Evolutionary conservation across 2,888 invertebrate genomes (phyloP).

Genomic region (Tachystola acroxantha): DNA sequence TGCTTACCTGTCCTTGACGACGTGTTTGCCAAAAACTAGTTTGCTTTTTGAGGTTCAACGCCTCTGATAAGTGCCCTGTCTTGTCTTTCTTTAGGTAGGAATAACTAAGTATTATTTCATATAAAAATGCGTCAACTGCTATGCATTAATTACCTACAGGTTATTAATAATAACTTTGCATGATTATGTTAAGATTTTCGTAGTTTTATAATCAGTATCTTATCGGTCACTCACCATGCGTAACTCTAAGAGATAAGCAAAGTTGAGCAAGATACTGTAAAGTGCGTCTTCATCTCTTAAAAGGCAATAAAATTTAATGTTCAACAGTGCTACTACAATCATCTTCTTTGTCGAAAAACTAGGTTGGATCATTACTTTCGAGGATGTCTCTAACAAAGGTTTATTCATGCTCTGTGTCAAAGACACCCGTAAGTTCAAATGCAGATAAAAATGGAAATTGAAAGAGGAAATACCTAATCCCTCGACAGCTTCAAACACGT

Average conservation of each 20-base stretch:
- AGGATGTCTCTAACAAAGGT: neutral
- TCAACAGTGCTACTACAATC: constrained; percentile 1
- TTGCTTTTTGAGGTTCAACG: constrained; percentile 64
- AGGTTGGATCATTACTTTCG: neutral
- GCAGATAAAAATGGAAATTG: neutral
- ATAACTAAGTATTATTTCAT: neutral
- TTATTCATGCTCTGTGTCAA: too few relatives aligned
- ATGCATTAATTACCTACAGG: too few relatives aligned
- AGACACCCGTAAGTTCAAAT: neutral
- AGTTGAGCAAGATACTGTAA: constrained; percentile 11
- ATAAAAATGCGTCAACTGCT: too few relatives aligned
- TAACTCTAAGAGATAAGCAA: constrained; percentile 11
- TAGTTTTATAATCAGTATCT: constrained; percentile 10
- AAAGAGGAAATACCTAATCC: constrained; percentile 50
- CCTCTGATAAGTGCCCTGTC: constrained; percentile 22
- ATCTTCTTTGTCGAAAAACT: neutral
- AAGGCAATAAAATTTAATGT: constrained; percentile 16
- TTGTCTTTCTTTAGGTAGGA: constrained; percentile 20
- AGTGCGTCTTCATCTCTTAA: constrained; percentile 11
- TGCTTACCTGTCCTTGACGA: constrained; percentile 27
- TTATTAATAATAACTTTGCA: neutral
- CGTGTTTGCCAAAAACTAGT: constrained; percentile 55
- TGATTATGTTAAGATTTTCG: neutral
- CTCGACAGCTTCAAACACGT: constrained; percentile 61
- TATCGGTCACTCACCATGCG: constrained; percentile 27